Percentiles rank a stretch among this genome's conserved stretches.
Conservation (phyloP, 1,140 invertebrate genomes). For the Saccostrea echinata region DNA sequence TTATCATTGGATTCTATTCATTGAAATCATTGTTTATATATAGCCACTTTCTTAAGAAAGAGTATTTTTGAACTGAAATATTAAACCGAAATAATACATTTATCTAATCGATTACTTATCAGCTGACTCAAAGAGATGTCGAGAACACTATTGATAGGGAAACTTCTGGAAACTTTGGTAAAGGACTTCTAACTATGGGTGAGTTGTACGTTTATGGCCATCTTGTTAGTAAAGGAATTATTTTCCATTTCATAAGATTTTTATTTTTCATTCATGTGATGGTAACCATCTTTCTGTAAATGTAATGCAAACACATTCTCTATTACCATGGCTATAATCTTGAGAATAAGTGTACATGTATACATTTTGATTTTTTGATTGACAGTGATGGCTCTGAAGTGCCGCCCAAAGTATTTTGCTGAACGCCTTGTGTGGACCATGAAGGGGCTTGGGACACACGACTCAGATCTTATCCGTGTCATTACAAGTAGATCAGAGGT, state of each 20-base stretch:
- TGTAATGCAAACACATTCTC: background rate
- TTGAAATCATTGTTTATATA: too few relatives aligned
- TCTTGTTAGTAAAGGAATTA: background rate
- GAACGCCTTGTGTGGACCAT: slow-evolving; percentile 92
- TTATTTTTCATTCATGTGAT: too few relatives aligned
- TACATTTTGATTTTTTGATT: background rate
- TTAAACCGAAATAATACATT: background rate
- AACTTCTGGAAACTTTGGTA: slow-evolving; percentile 64
- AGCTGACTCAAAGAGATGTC: slow-evolving; percentile 65
- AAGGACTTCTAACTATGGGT: slow-evolving; percentile 62
- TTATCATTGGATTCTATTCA: too few relatives aligned
- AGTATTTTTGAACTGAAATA: too few relatives aligned
- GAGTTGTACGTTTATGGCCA: background rate
- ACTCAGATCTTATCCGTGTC: slow-evolving; percentile 92
- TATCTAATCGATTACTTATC: background rate
- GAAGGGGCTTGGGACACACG: slow-evolving; percentile 91
- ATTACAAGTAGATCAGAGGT: slow-evolving; percentile 91
- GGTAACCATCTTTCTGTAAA: too few relatives aligned
- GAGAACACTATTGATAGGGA: slow-evolving; percentile 65
- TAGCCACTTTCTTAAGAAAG: too few relatives aligned
- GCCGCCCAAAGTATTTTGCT: slow-evolving; percentile 94
- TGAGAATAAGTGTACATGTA: too few relatives aligned
- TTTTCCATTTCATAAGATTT: too few relatives aligned
- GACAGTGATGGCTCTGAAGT: slow-evolving; percentile 77
- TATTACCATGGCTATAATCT: too few relatives aligned